Evolutionary conservation across 2,888 invertebrate species (phyloP), one percentile per base, ranked within the genome.

Genomic region (Lissocephala sabroskyi): DNA sequence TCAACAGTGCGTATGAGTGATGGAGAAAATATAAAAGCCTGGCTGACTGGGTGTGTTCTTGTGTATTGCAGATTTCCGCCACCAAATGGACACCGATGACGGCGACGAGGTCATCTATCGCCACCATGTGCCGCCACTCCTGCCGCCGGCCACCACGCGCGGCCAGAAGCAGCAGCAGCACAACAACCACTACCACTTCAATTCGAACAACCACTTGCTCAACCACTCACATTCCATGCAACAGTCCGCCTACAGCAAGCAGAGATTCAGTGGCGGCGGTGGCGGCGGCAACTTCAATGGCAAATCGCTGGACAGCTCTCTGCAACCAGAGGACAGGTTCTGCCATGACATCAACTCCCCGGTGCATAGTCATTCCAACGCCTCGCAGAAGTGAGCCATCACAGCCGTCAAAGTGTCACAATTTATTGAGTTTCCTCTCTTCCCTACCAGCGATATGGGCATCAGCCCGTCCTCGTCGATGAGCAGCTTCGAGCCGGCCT

Each of bases 1-100:
- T 97, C 71, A 90, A 91, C 87, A 90, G 94, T 94, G 86, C 86
- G 89, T 87, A 46, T 62, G n/a, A n/a, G n/a, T n/a, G n/a, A n/a
- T n/a, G n/a, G n/a, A n/a, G n/a, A n/a, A n/a, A n/a, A n/a, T n/a
- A n/a, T n/a, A n/a, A n/a, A n/a, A n/a, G n/a, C n/a, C n/a, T n/a
- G n/a, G n/a, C n/a, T n/a, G n/a, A n/a, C n/a, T n/a, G n/a, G n/a
- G n/a, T n/a, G n/a, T n/a, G n/a, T n/a, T n/a, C n/a, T n/a, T n/a
- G n/a, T n/a, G 26, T 41, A 33, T 49, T 37, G 14, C 19, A 80
- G 80, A 81, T 52, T 80, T 81, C 40, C 79, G 75, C 19, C 68
- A 81, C 41, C 75, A 80, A 74, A 80, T 81, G 79, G 81, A 80
- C 33, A 79, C 80, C 0, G 80, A 80, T 50, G 80, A 80, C 7